Evolutionary conservation across 2,113 vertebrate species (phyloP), one percentile per base, ranked within the genome.

Genomic region (Zeus faber): DNA sequence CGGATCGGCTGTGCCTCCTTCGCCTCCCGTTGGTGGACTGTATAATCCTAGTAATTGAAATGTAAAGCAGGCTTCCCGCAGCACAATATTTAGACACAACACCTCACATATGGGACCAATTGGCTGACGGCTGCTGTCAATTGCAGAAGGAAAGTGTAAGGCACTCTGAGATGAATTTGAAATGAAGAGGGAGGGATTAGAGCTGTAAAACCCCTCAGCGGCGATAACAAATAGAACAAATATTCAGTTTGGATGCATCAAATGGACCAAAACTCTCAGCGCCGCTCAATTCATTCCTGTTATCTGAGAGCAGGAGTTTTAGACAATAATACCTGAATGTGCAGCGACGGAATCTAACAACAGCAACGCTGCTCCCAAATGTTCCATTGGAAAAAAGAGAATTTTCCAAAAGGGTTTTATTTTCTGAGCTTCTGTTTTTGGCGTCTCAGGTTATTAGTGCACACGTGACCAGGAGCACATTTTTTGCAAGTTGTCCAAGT

Each of bases 41-140:
- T 70, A 77, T 77, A 79, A 78, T 83, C 69, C 65, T 54, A 77
- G 78, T 74, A 85, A 83, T 72, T 84, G 78, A 80, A 86, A 82
- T 76, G 72, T 82, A 79, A 86, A 85, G 77, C 78, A 76, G 76
- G 75, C 67, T 72, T 75, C 78, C 62, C 40, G 48, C 65, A 74
- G 71, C 70, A 70, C 73, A 85, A 82, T 84, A 80, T 86, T 85
- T 86, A 85, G 72, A 84, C 82, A 77, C 76, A 77, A 58, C 65
- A 54, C 58, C 59, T 69, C 67, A 77, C 86, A 90, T 80, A 63
- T 89, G 86, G 81, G 76, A 67, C 3, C 45, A 53, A 74, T 90
- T 79, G 65, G 6, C 31, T 37, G 41, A 63, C 84, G 87, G 83
- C 84, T 88, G 87, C 67, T 80, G 74, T 74, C 74, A 76, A 87